These are phyloP conservation scores for Bagarius yarrelli DNA, from an alignment of 2,113 vertebrate genomes.

Conservation along the genomic window DNA sequence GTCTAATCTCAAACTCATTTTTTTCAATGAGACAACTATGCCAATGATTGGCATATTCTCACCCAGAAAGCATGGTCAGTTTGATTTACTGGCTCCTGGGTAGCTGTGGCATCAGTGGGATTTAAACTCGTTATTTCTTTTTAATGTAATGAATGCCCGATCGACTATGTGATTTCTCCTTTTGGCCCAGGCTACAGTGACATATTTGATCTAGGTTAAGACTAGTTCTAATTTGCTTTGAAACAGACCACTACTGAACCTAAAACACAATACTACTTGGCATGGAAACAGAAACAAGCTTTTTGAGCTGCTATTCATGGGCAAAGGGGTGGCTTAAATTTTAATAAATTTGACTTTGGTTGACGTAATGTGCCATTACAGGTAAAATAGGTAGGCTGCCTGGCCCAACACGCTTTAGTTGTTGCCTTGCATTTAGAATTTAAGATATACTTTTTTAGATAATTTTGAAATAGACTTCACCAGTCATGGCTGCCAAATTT, in stretches of 20 bases:
- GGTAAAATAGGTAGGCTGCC: background rate
- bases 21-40: background rate
- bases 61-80: background rate
- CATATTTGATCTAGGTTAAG: background rate
- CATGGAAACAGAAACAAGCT: background rate
- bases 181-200: too few relatives aligned
- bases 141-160: background rate
- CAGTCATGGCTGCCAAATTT: background rate
- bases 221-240: background rate
- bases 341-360: constrained; percentile 5
- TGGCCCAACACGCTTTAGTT: background rate
- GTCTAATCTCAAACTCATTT: background rate
- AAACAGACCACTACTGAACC: too few relatives aligned
- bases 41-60: background rate
- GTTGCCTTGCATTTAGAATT: background rate
- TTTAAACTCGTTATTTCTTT: background rate
- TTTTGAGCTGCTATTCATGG: background rate
- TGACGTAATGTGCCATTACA: background rate
- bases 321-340: background rate
- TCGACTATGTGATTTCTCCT: too few relatives aligned
- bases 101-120: background rate
- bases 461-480: background rate
- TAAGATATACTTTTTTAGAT: too few relatives aligned
- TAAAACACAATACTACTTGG: background rate
- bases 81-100: background rate